phyloP scores from a whole-genome alignment of 1,140 invertebrate species.

The Sipha flava region DNA sequence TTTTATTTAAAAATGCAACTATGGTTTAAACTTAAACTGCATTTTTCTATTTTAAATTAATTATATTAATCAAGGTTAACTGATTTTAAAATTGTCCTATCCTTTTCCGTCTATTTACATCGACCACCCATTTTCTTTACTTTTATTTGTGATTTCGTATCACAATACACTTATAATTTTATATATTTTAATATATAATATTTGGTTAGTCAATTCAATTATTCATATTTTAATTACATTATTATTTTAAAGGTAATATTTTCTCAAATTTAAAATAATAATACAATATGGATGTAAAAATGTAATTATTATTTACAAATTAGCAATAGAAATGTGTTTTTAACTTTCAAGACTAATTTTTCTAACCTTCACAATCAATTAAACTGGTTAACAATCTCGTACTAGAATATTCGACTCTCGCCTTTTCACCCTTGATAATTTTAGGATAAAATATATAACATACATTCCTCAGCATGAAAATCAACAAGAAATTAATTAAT shows the following conservation, averaged over 20 bases:
- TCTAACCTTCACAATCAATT: constrained; percentile 16
- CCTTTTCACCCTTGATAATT: not conserved
- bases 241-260: too few relatives aligned
- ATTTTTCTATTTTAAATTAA: not conserved
- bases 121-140: too few relatives aligned
- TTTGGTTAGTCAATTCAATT: too few relatives aligned
- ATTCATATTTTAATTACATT: too few relatives aligned
- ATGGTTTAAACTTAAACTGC: not conserved
- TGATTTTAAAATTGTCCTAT: not conserved
- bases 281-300: not conserved
- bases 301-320: not conserved
- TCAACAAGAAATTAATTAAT: too few relatives aligned
- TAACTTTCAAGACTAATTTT: not conserved
- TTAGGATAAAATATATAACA: not conserved
- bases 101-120: not conserved
- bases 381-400: not conserved
- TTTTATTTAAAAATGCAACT: not conserved
- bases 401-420: not conserved
- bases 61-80: not conserved
- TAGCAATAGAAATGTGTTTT: not conserved
- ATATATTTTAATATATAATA: too few relatives aligned
- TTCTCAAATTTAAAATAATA: too few relatives aligned
- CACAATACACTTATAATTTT: not conserved
- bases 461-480: too few relatives aligned
- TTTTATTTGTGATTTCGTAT: too few relatives aligned